Evolutionary conservation across 1,140 invertebrate genomes (phyloP), one percentile per base, ranked within the genome.

Genomic region (Cotesia vestalis): DNA sequence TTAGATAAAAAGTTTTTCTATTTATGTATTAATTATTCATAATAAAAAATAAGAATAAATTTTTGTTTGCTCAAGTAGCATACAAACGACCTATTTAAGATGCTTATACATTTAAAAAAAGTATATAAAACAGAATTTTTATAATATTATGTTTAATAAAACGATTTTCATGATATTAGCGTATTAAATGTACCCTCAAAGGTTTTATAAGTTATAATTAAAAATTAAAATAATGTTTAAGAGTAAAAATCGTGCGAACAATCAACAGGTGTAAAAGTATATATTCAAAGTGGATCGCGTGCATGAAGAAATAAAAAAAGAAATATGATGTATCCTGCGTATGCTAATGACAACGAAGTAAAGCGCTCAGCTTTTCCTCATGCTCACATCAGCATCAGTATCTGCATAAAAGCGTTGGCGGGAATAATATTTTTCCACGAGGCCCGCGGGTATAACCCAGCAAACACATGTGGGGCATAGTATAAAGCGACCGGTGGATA

Each of bases 391-490:
- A 52, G 6, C n/a, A 60, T 46, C 35, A 52, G 6, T 9, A 46
- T 46, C 6, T 52, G 51, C 9, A 17, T 14, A 51, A 17, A 14
- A 17, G 4, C 20, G 14, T 20, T 40, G 8, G 8, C 11, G 51
- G 66, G 51, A 27, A 67, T 35, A 55, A 55, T 34, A 53, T 53
- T 67, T 67, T 67, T 67, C 52, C 40, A 53, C 46, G 46, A 53
- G 51, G 4, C 51, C 36, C 40, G 14, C 17, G 38, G 62, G 12
- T 36, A 64, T 36, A 64, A 51, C 69, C 57, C 6, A 11, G 11
- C 40, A 46, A 46, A 62, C 78, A 76, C 78, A 83, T 82, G 81
- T 84, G 78, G 79, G 80, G 80, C 80, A 82, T 27, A 27, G 27
- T 27, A 27, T 77, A 75, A 71, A 69, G 17, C 61, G 46, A 66